phyloP scores from a whole-genome alignment of 2,113 vertebrate species.

The Nicator chloris region DNA sequence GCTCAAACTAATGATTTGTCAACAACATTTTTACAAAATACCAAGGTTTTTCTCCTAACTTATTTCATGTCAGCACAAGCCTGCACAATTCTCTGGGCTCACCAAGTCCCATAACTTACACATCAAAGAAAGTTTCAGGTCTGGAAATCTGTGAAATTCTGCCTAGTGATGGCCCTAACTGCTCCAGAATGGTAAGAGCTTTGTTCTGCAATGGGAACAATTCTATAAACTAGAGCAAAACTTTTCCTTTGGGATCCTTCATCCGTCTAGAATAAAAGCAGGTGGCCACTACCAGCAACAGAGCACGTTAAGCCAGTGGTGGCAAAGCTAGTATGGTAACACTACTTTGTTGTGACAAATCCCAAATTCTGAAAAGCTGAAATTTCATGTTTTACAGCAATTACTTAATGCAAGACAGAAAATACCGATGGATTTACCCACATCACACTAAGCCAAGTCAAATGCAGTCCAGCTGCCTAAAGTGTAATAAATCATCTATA shows the following conservation, averaged over 20 bases:
- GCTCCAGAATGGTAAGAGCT: background rate
- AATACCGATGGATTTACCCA: background rate
- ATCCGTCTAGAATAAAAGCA: background rate
- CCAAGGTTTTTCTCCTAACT: background rate
- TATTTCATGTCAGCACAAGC: slow-evolving; percentile 6
- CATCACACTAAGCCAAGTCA: slow-evolving; percentile 1
- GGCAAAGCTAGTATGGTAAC: background rate
- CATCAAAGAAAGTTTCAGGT: slow-evolving; percentile 9
- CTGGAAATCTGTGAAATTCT: slow-evolving; percentile 7
- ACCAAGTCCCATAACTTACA: background rate
- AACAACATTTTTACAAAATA: slow-evolving; percentile 36
- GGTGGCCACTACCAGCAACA: background rate
- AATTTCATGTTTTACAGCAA: background rate
- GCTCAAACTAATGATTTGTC: slow-evolving; percentile 39
- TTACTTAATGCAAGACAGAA: background rate
- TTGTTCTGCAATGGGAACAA: background rate
- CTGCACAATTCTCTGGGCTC: background rate
- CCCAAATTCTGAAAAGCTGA: background rate
- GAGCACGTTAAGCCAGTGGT: background rate
- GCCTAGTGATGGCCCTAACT: background rate
- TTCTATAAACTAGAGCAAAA: background rate
- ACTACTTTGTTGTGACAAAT: background rate
- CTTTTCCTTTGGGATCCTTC: background rate
- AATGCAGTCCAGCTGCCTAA: slow-evolving; percentile 15
- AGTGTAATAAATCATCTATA: background rate